Evolutionary conservation across 2,797 vertebrate species (phyloP), one percentile per base, ranked within the genome.

Genomic region (Enteromius viviparus): DNA sequence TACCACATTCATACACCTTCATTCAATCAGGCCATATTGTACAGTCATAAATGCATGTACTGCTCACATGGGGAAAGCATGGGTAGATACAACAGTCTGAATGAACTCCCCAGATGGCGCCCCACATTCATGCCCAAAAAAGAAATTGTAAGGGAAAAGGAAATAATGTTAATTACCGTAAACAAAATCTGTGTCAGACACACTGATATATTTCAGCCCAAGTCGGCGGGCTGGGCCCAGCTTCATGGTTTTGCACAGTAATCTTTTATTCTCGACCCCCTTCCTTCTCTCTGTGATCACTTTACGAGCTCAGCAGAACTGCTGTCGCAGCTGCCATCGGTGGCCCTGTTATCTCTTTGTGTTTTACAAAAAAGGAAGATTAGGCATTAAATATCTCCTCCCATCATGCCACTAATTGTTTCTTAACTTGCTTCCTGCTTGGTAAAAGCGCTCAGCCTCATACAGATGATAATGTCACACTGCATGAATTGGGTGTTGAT

Each of bases 401-500:
- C 84, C 85, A 85, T 88, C 87, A 85, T 85, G 82, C 55, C 68
- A 82, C 85, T 87, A 87, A 89, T 87, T 89, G 88, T 89, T 87
- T 84, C 76, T 84, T 84, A 84, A 89, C 82, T 71, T 74, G 87
- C 84, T 87, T 89, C 87, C 85, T 89, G 87, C 82, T 88, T 68
- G 60, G 82, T 82, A 62, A 76, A 81, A 81, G 76, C 23, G 51
- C 9, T 0, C 40, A 68, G 76, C 62, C 66, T 84, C 74, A 78
- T 65, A 83, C 77, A 75, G 72, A 72, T 74, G 74, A 81, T 87
- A 84, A 87, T 84, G 78, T 80, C 55, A 72, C 70, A 53, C 71
- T 77, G 76, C 80, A 82, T 80, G 85, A 88, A 85, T 74, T 71
- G 60, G 32, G 55, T 71, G 71, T 71, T 86, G 80, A 85, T 87